Conservation (phyloP, 2,113 vertebrate species). For the Natator depressus region DNA sequence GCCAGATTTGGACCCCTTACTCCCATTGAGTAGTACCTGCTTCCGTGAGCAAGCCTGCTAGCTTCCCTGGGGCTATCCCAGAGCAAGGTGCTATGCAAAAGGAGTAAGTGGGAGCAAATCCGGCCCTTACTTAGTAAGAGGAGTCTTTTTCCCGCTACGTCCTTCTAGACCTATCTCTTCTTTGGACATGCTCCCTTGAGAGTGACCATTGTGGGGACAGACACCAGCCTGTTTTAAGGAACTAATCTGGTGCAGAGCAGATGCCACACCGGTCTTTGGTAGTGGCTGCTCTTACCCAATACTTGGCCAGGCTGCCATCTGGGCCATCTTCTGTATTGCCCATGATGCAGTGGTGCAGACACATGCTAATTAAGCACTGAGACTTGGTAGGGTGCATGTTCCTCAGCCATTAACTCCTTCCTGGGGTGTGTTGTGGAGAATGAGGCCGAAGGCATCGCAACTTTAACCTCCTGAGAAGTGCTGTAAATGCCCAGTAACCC, state of each 20-base stretch:
- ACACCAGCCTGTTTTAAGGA: neutral
- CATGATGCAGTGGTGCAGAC: neutral
- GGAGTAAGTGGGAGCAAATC: neutral
- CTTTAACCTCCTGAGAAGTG: constrained; percentile 53
- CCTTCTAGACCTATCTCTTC: neutral
- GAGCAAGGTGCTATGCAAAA: neutral
- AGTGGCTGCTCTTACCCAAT: fast-evolving
- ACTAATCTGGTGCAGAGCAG: neutral
- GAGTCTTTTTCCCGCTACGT: neutral
- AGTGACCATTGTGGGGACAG: neutral
- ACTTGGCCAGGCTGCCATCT: neutral
- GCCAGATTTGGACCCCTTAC: neutral
- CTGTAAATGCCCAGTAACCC: constrained; percentile 72
- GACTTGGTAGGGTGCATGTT: constrained; percentile 23
- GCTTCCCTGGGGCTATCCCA: neutral
- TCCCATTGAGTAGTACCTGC: neutral
- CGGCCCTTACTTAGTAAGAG: neutral
- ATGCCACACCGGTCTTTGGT: neutral
- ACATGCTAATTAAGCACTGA: neutral
- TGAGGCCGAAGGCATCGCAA: constrained; percentile 36
- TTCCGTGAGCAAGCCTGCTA: neutral
- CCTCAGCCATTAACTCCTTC: constrained; percentile 41
- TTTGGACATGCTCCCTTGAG: neutral
- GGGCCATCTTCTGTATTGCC: neutral
- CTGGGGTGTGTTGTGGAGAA: constrained; percentile 41